Evolutionary conservation across 2,797 vertebrate genomes (phyloP).

Genomic region (Loris lydekkerianus): DNA sequence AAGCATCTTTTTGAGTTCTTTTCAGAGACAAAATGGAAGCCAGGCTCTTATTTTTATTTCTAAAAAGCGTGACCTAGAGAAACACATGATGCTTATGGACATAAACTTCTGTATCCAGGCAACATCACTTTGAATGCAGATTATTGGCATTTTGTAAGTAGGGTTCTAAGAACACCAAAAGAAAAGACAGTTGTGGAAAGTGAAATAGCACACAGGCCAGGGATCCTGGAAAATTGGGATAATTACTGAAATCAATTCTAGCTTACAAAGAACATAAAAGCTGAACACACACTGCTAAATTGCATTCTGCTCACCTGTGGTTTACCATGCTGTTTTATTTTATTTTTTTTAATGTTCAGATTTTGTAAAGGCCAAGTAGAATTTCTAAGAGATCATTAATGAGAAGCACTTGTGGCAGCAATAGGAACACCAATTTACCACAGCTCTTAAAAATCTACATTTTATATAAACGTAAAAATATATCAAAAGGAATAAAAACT

Average conservation of each 20-base stretch:
- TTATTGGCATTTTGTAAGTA: conserved; percentile 69
- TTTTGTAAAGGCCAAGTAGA: conserved; percentile 73
- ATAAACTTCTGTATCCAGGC: conserved; percentile 68
- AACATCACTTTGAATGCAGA: conserved; percentile 47
- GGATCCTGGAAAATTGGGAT: conserved; percentile 71
- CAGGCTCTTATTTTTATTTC: conserved; percentile 46
- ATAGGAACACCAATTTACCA: conserved; percentile 20
- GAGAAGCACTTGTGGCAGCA: conserved; percentile 4
- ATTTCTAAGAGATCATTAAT: conserved; percentile 64
- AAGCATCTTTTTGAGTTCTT: not conserved
- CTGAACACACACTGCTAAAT: conserved; percentile 77
- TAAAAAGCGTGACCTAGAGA: conserved; percentile 17
- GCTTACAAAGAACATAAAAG: conserved; percentile 77
- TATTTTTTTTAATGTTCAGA: conserved; percentile 31
- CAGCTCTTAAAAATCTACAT: conserved; percentile 45
- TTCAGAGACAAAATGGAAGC: not conserved
- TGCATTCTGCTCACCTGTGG: conserved; percentile 72
- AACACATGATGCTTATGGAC: not conserved
- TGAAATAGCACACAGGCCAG: conserved; percentile 62
- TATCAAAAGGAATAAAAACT: conserved; percentile 54
- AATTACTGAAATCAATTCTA: conserved; percentile 82
- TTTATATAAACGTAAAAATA: conserved; percentile 50
- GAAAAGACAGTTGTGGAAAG: conserved; percentile 50
- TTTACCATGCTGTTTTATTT: conserved; percentile 17
- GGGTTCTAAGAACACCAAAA: conserved; percentile 61